Evolutionary conservation across 1,140 invertebrate species (phyloP).

Genomic region (Cyrtorhinus lividipennis): DNA sequence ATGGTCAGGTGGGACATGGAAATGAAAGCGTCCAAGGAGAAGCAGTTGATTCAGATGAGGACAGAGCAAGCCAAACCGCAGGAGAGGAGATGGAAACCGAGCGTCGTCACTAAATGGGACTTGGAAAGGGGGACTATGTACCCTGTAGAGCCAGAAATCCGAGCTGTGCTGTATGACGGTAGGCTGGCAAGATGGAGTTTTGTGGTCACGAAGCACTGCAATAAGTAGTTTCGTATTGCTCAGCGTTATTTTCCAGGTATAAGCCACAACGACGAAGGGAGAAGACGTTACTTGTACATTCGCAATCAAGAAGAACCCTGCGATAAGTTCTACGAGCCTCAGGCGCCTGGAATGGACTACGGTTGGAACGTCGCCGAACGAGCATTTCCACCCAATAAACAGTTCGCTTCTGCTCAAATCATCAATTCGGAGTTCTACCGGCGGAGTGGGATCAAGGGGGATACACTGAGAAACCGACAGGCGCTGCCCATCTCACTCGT

Average conservation of each 20-base stretch:
- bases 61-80: neutral
- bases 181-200: neutral
- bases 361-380: neutral
- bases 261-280: constrained; percentile 1
- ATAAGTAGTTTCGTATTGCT: neutral
- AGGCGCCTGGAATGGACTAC: neutral
- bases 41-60: neutral
- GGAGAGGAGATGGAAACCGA: neutral
- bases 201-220: no score
- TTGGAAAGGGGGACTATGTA: constrained; percentile 4
- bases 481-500: neutral
- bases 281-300: neutral
- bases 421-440: neutral
- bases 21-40: neutral
- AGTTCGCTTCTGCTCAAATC: neutral
- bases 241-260: neutral
- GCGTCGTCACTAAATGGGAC: neutral
- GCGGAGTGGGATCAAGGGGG: neutral
- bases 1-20: neutral
- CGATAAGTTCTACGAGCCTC: neutral
- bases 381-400: neutral
- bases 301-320: neutral
- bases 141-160: neutral
- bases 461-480: neutral
- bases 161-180: neutral